Percentiles rank a stretch among this genome's conserved stretches.
Conservation (phyloP, 2,888 invertebrate species). For the Eurytoma californica region DNA sequence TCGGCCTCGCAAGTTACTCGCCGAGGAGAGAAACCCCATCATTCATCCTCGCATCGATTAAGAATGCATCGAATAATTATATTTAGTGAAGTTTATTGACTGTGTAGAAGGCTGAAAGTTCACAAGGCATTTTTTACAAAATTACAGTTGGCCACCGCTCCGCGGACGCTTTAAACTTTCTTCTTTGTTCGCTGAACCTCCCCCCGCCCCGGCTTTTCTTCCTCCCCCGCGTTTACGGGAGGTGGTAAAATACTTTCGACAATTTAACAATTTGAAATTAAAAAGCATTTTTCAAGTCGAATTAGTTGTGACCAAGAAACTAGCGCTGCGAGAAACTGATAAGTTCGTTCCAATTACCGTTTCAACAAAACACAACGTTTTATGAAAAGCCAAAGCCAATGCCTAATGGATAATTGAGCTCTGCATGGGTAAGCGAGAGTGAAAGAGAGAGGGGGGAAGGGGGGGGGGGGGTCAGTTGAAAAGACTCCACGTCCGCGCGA, state of each 20-base stretch:
- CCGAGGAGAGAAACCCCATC: conserved; percentile 30
- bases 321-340: background rate
- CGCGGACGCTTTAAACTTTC: conserved; percentile 26
- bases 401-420: conserved; percentile 47
- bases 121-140: conserved; percentile 36
- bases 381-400: conserved; percentile 31
- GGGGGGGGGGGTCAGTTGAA: conserved; percentile 31
- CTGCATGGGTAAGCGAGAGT: conserved; percentile 21
- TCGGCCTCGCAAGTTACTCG: conserved; percentile 23
- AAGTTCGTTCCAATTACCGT: conserved; percentile 27
- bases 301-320: background rate
- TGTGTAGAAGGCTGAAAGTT: conserved; percentile 35
- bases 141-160: conserved; percentile 26
- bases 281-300: conserved; percentile 31
- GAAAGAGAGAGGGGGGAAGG: background rate
- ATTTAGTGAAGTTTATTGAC: conserved; percentile 50
- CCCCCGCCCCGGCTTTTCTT: background rate
- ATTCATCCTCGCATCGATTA: conserved; percentile 54
- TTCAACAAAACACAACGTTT: conserved; percentile 44
- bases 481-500: conserved; percentile 28
- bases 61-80: conserved; percentile 56
- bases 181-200: background rate
- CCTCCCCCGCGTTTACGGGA: background rate
- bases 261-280: conserved; percentile 39
- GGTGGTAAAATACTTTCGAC: background rate